phyloP scores from a whole-genome alignment of 2,888 invertebrate genomes.

The Aproaerema taeniolella region DNA sequence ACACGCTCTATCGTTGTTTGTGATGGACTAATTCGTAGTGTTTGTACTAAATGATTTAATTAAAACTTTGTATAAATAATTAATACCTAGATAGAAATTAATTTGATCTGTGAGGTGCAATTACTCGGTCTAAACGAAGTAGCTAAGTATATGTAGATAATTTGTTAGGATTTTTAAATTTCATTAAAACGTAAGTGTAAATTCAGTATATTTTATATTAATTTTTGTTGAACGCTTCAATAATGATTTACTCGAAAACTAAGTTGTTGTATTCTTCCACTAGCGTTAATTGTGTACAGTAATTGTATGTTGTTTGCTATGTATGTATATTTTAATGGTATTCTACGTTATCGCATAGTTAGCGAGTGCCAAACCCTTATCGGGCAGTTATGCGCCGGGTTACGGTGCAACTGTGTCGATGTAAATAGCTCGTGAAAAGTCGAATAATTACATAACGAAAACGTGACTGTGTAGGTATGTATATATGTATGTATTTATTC shows the following conservation, averaged over 20 bases:
- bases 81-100: constrained; percentile 8
- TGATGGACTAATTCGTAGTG: constrained; percentile 24
- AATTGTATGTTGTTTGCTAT: constrained; percentile 36
- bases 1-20: too few species aligned
- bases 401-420: constrained; percentile 8
- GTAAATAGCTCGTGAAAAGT: too few species aligned
- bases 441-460: too few species aligned
- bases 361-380: constrained; percentile 49
- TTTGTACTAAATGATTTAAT: constrained; percentile 31
- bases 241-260: constrained; percentile 18
- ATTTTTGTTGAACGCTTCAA: constrained; percentile 19
- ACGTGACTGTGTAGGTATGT: too few species aligned
- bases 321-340: constrained; percentile 33
- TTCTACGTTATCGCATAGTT: constrained; percentile 41
- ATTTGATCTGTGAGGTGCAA: constrained; percentile 10
- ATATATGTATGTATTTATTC: too few species aligned
- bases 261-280: constrained; percentile 60
- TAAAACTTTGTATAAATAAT: too few species aligned
- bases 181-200: background rate
- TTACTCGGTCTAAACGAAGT: constrained; percentile 23
- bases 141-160: constrained; percentile 5
- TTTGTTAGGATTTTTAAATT: constrained; percentile 4
- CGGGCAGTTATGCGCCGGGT: constrained; percentile 19
- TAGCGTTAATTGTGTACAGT: constrained; percentile 52
- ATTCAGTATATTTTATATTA: background rate